These are phyloP conservation scores for Bagarius yarrelli DNA, from an alignment of 2,113 vertebrate species.

Conservation along the genomic window DNA sequence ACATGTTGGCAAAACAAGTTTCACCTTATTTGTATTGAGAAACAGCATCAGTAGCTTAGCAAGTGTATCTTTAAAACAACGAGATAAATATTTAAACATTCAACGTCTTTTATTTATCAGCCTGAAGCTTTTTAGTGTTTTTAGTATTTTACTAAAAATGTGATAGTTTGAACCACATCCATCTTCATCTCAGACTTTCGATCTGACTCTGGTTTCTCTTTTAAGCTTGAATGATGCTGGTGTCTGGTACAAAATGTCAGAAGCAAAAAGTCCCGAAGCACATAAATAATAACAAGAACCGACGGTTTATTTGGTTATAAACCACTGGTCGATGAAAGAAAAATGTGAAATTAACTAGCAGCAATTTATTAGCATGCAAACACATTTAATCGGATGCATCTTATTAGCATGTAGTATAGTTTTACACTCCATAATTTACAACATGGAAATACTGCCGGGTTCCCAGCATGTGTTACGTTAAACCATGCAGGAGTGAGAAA, in stretches of 20 bases:
- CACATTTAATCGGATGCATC: not conserved
- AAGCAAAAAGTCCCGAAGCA: not conserved
- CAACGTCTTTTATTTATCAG: not conserved
- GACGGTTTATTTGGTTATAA: constrained; percentile 12
- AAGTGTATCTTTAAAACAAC: not conserved
- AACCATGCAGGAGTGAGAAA: not conserved
- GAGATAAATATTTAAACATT: constrained; percentile 3
- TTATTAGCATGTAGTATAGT: constrained; percentile 22
- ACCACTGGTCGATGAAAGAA: constrained; percentile 25
- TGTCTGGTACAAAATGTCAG: not conserved
- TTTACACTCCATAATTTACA: constrained; percentile 15
- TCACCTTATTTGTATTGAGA: not conserved
- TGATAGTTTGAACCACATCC: not conserved
- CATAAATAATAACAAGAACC: constrained; percentile 2
- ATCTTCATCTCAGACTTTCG: not conserved
- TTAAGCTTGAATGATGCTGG: constrained; percentile 10
- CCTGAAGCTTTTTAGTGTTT: not conserved
- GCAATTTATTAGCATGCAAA: constrained; percentile 35
- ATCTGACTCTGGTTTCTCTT: not conserved
- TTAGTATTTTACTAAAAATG: constrained; percentile 15
- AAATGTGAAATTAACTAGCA: constrained; percentile 31
- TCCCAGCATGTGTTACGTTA: not conserved
- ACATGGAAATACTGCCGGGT: not conserved
- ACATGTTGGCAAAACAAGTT: not conserved
- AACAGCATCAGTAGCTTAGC: not conserved